These are phyloP conservation scores for Drosophila trapezifrons DNA, from an alignment of 1,140 invertebrate genomes.

Conservation along the genomic window DNA sequence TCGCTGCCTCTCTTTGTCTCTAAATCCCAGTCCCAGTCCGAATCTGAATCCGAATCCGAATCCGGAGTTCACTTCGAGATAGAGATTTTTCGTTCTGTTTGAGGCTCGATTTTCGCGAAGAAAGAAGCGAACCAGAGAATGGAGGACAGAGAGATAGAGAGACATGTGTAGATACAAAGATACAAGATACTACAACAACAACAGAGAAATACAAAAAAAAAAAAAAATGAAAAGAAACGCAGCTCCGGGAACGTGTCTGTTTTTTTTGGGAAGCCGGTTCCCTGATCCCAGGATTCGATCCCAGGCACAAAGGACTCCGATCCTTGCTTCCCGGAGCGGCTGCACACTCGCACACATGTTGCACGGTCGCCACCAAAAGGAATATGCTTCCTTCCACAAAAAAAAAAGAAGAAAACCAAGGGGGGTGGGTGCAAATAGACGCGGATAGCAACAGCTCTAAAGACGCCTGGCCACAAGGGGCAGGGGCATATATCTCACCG, in stretches of 20 bases:
- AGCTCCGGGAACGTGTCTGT: conserved; percentile 4
- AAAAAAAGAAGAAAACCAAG: too few species aligned
- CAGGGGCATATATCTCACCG: neutral
- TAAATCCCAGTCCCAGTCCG: neutral
- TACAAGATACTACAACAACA: conserved; percentile 13
- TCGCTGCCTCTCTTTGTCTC: neutral
- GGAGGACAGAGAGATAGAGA: conserved; percentile 8
- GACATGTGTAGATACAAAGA: conserved; percentile 49
- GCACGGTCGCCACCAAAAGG: neutral
- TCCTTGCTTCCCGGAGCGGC: neutral
- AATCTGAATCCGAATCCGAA: conserved; percentile 20
- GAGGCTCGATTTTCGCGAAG: conserved; percentile 33
- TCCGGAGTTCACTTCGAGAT: conserved; percentile 16
- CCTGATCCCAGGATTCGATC: conserved; percentile 1
- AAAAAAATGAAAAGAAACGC: neutral
- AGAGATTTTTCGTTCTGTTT: conserved; percentile 31
- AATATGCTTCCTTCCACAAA: too few species aligned
- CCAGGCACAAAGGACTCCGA: conserved; percentile 9
- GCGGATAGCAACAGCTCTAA: conserved; percentile 15
- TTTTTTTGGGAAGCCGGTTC: conserved; percentile 10
- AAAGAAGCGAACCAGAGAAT: conserved; percentile 29
- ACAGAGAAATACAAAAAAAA: conserved; percentile 5
- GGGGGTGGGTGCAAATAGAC: conserved; percentile 6
- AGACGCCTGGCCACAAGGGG: neutral
- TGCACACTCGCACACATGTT: neutral